phyloP scores from a whole-genome alignment of 1,140 invertebrate species.

The Hylyphantes graminicola region DNA sequence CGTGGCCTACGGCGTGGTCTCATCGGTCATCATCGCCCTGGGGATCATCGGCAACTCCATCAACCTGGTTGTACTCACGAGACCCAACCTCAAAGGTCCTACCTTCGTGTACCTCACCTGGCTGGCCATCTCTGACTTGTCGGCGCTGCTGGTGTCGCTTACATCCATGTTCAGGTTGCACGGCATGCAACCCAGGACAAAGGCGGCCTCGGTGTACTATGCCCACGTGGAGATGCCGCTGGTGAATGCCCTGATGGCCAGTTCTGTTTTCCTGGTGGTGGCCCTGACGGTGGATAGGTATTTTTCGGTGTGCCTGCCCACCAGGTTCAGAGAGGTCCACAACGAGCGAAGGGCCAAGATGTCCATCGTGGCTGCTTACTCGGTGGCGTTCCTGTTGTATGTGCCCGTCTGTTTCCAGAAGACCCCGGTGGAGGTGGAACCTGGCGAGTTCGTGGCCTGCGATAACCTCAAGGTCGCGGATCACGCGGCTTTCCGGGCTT shows the following conservation, averaged over 20 bases:
- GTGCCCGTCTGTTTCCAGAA: slow-evolving; percentile 67
- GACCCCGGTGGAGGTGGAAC: slow-evolving; percentile 47
- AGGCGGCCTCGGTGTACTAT: slow-evolving; percentile 78
- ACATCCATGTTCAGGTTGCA: slow-evolving; percentile 77
- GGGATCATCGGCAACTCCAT: slow-evolving; percentile 81
- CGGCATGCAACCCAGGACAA: slow-evolving; percentile 74
- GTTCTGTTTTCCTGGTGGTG: slow-evolving; percentile 69
- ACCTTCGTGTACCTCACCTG: slow-evolving; percentile 82
- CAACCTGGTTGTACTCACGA: slow-evolving; percentile 79
- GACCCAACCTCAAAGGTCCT: slow-evolving; percentile 79
- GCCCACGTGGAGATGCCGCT: slow-evolving; percentile 80
- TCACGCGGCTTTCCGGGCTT: slow-evolving; percentile 63
- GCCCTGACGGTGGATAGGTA: slow-evolving; percentile 70
- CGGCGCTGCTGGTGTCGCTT: slow-evolving; percentile 78
- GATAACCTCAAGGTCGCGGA: slow-evolving; percentile 64
- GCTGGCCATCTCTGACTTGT: slow-evolving; percentile 74
- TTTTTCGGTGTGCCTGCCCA: slow-evolving; percentile 68
- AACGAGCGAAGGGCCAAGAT: slow-evolving; percentile 65
- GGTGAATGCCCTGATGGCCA: slow-evolving; percentile 78
- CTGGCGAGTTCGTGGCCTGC: slow-evolving; percentile 61
- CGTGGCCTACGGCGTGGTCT: slow-evolving; percentile 77
- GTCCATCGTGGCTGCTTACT: slow-evolving; percentile 66
- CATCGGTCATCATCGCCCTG: slow-evolving; percentile 77
- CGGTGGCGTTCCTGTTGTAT: slow-evolving; percentile 66
- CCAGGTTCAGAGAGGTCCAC: slow-evolving; percentile 67